phyloP scores from a whole-genome alignment of 2,113 vertebrate species.

The Oncorhynchus kisutch region DNA sequence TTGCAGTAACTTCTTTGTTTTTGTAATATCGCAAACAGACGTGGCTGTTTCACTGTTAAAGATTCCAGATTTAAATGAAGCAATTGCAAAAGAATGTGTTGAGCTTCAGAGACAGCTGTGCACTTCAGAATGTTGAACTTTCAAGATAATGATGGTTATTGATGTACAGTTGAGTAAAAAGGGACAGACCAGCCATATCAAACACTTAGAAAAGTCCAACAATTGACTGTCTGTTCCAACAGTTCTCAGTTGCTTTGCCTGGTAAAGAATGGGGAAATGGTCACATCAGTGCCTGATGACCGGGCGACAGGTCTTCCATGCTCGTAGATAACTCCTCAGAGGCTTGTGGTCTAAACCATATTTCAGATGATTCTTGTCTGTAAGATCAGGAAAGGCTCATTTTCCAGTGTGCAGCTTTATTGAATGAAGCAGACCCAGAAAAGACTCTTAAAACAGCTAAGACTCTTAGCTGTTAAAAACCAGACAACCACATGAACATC shows the following conservation, averaged over 20 bases:
- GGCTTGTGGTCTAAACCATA: background rate
- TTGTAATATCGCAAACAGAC: too few species aligned
- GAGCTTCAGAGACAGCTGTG: background rate
- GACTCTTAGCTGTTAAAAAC: background rate
- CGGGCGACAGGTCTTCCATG: background rate
- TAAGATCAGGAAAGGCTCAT: conserved; percentile 10
- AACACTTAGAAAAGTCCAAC: background rate
- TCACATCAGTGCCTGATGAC: background rate
- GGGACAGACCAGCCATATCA: background rate
- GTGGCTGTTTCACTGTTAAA: too few species aligned
- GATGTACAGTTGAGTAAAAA: background rate
- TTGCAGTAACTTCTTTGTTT: too few species aligned
- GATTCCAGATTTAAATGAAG: too few species aligned
- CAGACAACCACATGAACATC: conserved; percentile 19
- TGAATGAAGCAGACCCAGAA: conserved; percentile 1
- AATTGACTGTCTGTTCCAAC: background rate
- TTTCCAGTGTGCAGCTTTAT: conserved; percentile 3
- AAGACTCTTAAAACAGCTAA: too few species aligned
- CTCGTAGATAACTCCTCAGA: too few species aligned
- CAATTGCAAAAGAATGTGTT: background rate
- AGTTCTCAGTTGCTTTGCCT: background rate
- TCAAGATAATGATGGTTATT: background rate
- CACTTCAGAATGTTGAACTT: background rate
- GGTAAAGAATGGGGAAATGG: background rate
- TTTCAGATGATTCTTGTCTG: background rate